phyloP scores from a whole-genome alignment of 1,140 invertebrate genomes.

The Parasteatoda tepidariorum region DNA sequence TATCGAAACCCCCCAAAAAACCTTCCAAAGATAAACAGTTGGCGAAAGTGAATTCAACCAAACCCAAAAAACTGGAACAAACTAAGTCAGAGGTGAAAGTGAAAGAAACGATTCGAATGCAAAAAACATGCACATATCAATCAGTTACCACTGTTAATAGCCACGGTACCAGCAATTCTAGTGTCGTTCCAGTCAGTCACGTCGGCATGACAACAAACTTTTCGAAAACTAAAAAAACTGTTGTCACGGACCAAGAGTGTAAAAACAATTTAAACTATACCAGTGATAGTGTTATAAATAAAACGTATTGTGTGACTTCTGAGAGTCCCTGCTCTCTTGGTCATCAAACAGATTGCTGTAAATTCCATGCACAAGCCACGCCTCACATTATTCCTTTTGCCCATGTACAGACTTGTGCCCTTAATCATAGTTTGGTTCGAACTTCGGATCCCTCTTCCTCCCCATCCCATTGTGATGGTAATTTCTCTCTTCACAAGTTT shows the following conservation, averaged over 20 bases:
- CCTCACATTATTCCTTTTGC: slow-evolving; percentile 45
- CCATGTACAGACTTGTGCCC: slow-evolving; percentile 40
- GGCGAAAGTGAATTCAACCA: slow-evolving; percentile 1
- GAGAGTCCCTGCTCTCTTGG: slow-evolving; percentile 42
- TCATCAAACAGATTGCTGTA: slow-evolving; percentile 28
- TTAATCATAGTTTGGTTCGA: slow-evolving; percentile 10
- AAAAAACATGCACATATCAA: slow-evolving; percentile 57
- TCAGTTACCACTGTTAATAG: slow-evolving; percentile 50
- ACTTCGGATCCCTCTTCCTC: slow-evolving; percentile 31
- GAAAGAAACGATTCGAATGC: slow-evolving; percentile 52
- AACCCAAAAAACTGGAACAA: slow-evolving; percentile 39
- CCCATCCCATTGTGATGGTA: slow-evolving; percentile 36
- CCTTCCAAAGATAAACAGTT: slow-evolving; percentile 19
- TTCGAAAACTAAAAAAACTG: slow-evolving; percentile 56
- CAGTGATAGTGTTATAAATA: slow-evolving; percentile 37
- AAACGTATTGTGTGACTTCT: slow-evolving; percentile 35
- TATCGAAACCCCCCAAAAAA: not conserved
- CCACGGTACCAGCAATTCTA: slow-evolving; percentile 37
- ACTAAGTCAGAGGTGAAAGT: slow-evolving; percentile 56
- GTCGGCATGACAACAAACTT: slow-evolving; percentile 41
- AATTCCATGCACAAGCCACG: slow-evolving; percentile 19
- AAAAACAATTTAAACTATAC: slow-evolving; percentile 28
- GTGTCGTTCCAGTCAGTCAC: slow-evolving; percentile 18
- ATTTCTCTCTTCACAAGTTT: slow-evolving; percentile 39
- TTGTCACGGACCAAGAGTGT: slow-evolving; percentile 45